phyloP scores from a whole-genome alignment of 2,888 invertebrate species.

The Meta bourneti region DNA sequence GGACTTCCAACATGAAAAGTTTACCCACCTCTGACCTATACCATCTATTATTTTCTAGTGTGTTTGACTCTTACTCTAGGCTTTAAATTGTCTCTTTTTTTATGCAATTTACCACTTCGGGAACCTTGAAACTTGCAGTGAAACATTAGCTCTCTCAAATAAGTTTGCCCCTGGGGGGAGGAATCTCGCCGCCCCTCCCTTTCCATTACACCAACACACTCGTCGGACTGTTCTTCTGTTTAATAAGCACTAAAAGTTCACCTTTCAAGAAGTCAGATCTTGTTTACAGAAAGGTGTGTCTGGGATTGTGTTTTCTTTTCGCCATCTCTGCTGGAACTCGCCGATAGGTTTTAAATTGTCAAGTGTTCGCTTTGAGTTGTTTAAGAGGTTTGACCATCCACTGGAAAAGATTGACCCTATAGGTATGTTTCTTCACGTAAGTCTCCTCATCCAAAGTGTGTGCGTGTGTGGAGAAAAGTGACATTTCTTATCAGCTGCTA shows the following conservation, averaged over 20 bases:
- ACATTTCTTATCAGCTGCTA: conserved; percentile 1
- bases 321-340: not conserved
- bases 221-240: conserved; percentile 24
- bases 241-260: conserved; percentile 49
- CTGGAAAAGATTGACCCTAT: conserved; percentile 8
- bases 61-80: too few species aligned
- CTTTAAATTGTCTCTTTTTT: too few species aligned
- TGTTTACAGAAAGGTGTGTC: conserved; percentile 55
- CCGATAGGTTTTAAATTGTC: conserved; percentile 21
- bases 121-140: conserved; percentile 4
- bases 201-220: conserved; percentile 34
- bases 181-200: not conserved
- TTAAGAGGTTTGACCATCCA: conserved; percentile 15
- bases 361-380: conserved; percentile 24
- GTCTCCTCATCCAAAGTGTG: not conserved
- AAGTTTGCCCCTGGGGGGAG: not conserved
- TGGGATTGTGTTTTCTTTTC: conserved; percentile 16
- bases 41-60: too few species aligned
- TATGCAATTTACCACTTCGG: not conserved
- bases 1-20: too few species aligned
- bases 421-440: not conserved
- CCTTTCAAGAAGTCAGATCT: conserved; percentile 15
- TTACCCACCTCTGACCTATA: too few species aligned
- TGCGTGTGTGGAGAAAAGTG: not conserved
- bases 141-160: conserved; percentile 18